Evolutionary conservation across 2,888 invertebrate genomes (phyloP), one percentile per base, ranked within the genome.

Genomic region (Ormyrus labotus): DNA sequence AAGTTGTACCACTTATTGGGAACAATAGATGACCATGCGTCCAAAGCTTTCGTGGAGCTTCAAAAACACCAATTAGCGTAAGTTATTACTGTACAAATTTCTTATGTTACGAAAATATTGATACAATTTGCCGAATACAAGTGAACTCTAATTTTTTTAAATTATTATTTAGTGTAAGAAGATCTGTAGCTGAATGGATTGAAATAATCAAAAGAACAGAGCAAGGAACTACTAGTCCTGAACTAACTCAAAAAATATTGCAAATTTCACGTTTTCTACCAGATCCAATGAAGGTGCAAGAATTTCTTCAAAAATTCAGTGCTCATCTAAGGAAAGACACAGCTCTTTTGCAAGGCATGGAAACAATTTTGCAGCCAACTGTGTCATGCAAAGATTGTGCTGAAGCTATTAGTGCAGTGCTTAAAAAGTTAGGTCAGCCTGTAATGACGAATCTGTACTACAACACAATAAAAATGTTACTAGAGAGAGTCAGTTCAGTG

Each of bases 371-470:
- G 48, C 95, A 95, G 85, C 96, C 96, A 0, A 96, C 96, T 87
- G 97, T 97, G n/a, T 96, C 96, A 82, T 98, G 98, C 88, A 96
- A 96, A 89, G 96, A 97, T 85, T 98, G 98, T 88, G 97, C 97
- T n/a, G 96, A 97, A 84, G 96, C 96, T 58, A 97, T 97, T 82
- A 93, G 93, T 91, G 86, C 87, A 82, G 95, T 98, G 9, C 92
- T 99, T 74, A 98, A 98, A 91, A 98, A 98, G 90, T 93, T 99
- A 4, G 99, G 98, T 0, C 96, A 97, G 87, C 98, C 98, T 0
- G 96, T 97, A 4, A 98, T 98, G 95, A 97, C 98, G 2, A 98
- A 98, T 91, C 92, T 97, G 55, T 97, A 98, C 91, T 98, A 98
- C 92, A 98, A 97, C 90, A 98, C 97, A 0, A 96, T 99, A 60